Base-by-base conservation (phyloP, 2,113 vertebrate genomes). In the Patagioenas fasciata region DNA sequence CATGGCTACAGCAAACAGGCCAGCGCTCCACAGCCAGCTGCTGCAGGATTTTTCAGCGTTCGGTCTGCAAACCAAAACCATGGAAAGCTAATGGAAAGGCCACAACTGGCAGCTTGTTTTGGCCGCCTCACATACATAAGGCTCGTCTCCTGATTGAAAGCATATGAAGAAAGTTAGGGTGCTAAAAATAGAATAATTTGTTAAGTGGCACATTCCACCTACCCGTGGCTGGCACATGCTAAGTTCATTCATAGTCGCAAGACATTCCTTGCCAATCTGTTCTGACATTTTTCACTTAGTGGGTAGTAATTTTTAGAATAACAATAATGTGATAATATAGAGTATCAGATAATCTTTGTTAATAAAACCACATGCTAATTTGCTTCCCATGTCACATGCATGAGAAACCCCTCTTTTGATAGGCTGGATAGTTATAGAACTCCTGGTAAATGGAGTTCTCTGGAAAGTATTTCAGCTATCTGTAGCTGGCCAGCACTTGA, bases 121-220 rank as follows among this genome's bases (percentile, higher is more conserved):
- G 93, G 91, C 88, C 1, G 2, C 61, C 79, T 81, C 20, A 6
- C 42, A 47, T 69, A 13, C 40, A 54, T 75, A 7, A 42, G 36
- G 54, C 80, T 96, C 53, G 24, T 90, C 94, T 92, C 89, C 91
- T 78, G 62, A 79, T 14, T 89, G 91, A 79, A 91, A 85, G 80
- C 88, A 65, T 50, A 94, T 65, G 90, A 92, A 50, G 73, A 85
- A 95, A 74, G 88, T 83, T 94, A 25, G 11, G 40, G 44, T 65
- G 72, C 90, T 96, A 96, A 96, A 95, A 96, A 94, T 81, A 96
- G 96, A 82, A 85, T 82, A 91, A 92, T 95, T 96, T 91, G 91
- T 88, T 70, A 96, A 93, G 91, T 82, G 91, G 93, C 72, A 75
- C 93, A 93, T 95, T 97, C 96, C 85, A 82, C 62, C 62, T 44